Evolutionary conservation across 92 coral and sea anemone species (phyloP), one percentile per base, ranked within the genome.

Genomic region (Actinernus sp.): DNA sequence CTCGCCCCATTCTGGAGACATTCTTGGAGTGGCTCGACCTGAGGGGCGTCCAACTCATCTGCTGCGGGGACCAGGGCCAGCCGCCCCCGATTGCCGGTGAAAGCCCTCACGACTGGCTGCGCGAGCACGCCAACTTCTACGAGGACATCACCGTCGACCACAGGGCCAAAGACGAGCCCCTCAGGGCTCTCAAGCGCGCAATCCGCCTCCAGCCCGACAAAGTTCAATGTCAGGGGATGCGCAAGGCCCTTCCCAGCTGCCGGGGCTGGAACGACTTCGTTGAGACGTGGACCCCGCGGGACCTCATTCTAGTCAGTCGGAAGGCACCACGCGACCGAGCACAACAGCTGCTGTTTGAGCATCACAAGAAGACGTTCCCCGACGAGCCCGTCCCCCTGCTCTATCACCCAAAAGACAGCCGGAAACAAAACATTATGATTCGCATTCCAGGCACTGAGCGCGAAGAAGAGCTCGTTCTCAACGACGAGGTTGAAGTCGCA

Each of bases 401-500:
- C 41, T 57, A n/a, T n/a, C n/a, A n/a, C n/a, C n/a, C n/a, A n/a
- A n/a, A n/a, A n/a, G n/a, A n/a, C n/a, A n/a, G n/a, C 5, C 41
- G 49, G 26, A n/a, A 24, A 25, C 65, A 56, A 13, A 48, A 71
- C 25, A 44, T 21, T 3, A 3, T 14, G 3, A 48, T 55, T 0
- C 40, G 37, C 20, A 44, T 68, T 12, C 71, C 71, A n/a, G 45
- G 71, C 4, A 11, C 63, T 16, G 40, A 38, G 31, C n/a, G 21
- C 18, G 17, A 0, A 3, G 56, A 69, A 30, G 32, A 39, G 16
- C 63, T 56, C 0, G 62, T 66, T 10, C 54, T 53, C 52, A 32
- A 53, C 30, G 75, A 68, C 27, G 18, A 38, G 19, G 63, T 53
- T 40, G 26, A 44, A 23, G 55, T 69, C 7, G 6, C 75, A n/a